A percentile compares a stretch with the other conserved stretches of the same genome.
These are phyloP conservation scores for Diorhabda elongata DNA, from an alignment of 1,140 invertebrate genomes.

Conservation along the genomic window DNA sequence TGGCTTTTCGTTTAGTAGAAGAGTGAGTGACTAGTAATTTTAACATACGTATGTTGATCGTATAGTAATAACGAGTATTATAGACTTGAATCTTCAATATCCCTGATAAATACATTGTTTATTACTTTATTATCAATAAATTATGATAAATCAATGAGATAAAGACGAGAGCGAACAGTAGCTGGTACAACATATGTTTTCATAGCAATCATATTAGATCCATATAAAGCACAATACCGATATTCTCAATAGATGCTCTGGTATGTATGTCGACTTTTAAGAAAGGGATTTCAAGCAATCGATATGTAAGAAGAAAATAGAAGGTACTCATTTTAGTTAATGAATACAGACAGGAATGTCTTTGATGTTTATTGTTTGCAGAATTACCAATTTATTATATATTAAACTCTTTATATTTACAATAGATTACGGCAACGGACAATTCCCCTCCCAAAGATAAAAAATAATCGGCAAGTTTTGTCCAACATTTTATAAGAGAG, in stretches of 20 bases:
- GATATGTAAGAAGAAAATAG: too few species aligned
- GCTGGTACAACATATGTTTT: neutral
- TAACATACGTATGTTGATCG: neutral
- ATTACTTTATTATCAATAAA: neutral
- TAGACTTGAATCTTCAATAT: neutral
- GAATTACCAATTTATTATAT: too few species aligned
- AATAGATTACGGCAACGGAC: too few species aligned
- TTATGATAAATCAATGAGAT: constrained; percentile 1
- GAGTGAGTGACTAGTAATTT: neutral
- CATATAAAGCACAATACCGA: constrained; percentile 13
- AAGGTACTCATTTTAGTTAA: too few species aligned
- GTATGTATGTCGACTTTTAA: neutral
- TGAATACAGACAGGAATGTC: too few species aligned
- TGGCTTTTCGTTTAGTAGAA: too few species aligned
- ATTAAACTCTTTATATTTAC: too few species aligned
- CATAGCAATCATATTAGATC: neutral
- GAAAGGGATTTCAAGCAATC: neutral
- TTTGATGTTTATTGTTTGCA: too few species aligned
- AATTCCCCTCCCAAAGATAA: too few species aligned
- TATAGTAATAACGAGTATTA: neutral
- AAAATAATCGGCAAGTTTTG: too few species aligned
- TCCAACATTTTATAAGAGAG: too few species aligned
- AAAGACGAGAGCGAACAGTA: neutral
- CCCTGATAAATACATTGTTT: neutral
- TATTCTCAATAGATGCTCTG: neutral